Evolutionary conservation across 2,888 invertebrate species (phyloP), one percentile per base, ranked within the genome.

Genomic region (Meloe dianella): DNA sequence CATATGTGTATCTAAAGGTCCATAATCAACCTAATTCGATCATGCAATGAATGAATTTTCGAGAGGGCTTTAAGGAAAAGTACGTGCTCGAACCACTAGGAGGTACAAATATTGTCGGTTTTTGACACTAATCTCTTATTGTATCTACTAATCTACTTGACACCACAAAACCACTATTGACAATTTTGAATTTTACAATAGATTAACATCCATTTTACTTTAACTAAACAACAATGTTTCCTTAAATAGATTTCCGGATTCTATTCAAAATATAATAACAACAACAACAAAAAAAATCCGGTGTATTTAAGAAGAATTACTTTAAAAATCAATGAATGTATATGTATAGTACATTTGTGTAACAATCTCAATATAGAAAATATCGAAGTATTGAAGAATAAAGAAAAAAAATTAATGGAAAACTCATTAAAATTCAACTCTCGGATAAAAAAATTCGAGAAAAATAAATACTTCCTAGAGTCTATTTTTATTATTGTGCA

Each of bases 91-190:
- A 70, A 71, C 17, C 65, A 56, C 56, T 64, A 67, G 73, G 71
- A 61, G 71, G 73, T 69, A 73, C 67, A 73, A 70, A 70, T 68
- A 73, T 71, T 73, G 68, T 71, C 68, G 68, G 68, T 60, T 69
- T 69, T 63, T 68, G 62, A 57, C 57, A 57, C 56, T 69, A 72
- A 71, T 68, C 65, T 65, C 63, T 61, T 61, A 68, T 70, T 72
- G 69, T 71, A 67, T 51, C 32, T 61, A 61, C 68, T 71, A 73
- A 73, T 71, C 72, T 70, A 69, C 69, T 72, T 69, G 70, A 71
- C 70, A 71, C 57, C 20, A 66, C 63, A 69, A 71, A 67, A 71
- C 60, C 17, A 60, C 61, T 59, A 61, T 56, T 63, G 67, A 66
- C 61, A 38, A 73, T 71, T 72, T 74, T 75, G 73, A 74, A 72